Conservation (phyloP, 2,113 vertebrate species). For the Semnornis frantzii region DNA sequence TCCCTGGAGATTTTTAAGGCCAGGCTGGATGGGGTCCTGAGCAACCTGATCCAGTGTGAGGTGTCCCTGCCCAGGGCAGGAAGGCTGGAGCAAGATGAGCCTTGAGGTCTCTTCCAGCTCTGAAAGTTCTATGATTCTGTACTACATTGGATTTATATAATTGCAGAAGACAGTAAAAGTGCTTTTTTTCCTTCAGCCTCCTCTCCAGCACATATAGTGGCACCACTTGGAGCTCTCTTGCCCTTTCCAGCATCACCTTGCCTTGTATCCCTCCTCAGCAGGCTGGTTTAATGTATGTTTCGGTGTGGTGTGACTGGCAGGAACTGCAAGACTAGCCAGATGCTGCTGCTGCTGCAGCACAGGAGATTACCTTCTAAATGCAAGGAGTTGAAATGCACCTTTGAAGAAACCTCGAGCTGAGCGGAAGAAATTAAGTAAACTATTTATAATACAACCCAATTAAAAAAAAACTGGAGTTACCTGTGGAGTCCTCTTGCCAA, state of each 20-base stretch:
- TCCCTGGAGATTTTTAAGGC: too few relatives aligned
- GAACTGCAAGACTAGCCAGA: background rate
- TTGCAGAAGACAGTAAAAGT: background rate
- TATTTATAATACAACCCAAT: background rate
- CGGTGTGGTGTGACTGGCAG: background rate
- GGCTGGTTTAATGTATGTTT: background rate
- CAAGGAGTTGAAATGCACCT: background rate
- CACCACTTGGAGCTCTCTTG: background rate
- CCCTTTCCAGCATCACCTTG: background rate
- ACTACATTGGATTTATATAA: background rate
- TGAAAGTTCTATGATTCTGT: background rate
- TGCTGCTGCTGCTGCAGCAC: background rate
- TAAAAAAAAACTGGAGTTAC: background rate
- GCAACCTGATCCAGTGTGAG: too few relatives aligned
- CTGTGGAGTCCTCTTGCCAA: background rate
- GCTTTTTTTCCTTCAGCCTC: background rate
- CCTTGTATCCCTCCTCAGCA: background rate
- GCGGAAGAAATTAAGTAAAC: background rate
- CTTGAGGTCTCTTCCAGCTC: too few relatives aligned
- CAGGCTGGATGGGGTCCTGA: too few relatives aligned
- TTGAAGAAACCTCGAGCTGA: background rate
- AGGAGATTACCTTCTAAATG: background rate
- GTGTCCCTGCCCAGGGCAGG: too few relatives aligned
- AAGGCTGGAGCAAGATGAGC: too few relatives aligned
- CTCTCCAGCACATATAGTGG: background rate